Conservation (phyloP, 2,797 vertebrate genomes). For the Scolopax rusticola region DNA sequence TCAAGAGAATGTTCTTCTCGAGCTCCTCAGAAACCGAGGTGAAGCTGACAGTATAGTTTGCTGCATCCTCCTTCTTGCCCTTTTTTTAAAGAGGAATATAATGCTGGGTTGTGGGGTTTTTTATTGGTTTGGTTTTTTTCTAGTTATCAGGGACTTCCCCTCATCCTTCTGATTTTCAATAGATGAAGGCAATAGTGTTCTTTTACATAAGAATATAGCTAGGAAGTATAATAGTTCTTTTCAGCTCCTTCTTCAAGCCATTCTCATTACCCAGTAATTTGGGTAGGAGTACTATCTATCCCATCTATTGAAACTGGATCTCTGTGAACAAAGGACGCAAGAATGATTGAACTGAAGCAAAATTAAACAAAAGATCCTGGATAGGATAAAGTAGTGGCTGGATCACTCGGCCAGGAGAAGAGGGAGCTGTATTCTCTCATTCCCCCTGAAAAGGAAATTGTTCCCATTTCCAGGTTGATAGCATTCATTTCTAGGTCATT, state of each 20-base stretch:
- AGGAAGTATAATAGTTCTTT: slow-evolving; percentile 50
- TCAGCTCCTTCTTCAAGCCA: slow-evolving; percentile 47
- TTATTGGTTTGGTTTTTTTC: too few relatives aligned
- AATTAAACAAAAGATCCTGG: slow-evolving; percentile 53
- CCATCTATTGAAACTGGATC: slow-evolving; percentile 44
- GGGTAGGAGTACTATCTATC: slow-evolving; percentile 38
- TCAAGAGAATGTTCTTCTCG: not conserved
- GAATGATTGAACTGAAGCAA: slow-evolving; percentile 39
- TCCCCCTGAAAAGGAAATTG: slow-evolving; percentile 18
- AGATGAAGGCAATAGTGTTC: slow-evolving; percentile 3
- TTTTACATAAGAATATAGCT: slow-evolving; percentile 53
- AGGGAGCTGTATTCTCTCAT: not conserved
- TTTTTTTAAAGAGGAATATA: not conserved
- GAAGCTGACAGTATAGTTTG: not conserved
- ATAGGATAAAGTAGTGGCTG: not conserved
- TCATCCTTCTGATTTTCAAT: not conserved
- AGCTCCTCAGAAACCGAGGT: not conserved
- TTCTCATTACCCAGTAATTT: slow-evolving; percentile 61
- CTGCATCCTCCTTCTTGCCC: not conserved
- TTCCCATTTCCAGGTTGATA: slow-evolving; percentile 40
- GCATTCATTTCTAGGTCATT: slow-evolving; percentile 28
- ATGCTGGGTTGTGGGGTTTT: not conserved
- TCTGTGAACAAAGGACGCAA: slow-evolving; percentile 9
- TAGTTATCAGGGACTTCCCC: not conserved
- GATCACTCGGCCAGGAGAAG: not conserved